Evolutionary conservation across 2,888 invertebrate genomes (phyloP).

Genomic region (Aphidius colemani): DNA sequence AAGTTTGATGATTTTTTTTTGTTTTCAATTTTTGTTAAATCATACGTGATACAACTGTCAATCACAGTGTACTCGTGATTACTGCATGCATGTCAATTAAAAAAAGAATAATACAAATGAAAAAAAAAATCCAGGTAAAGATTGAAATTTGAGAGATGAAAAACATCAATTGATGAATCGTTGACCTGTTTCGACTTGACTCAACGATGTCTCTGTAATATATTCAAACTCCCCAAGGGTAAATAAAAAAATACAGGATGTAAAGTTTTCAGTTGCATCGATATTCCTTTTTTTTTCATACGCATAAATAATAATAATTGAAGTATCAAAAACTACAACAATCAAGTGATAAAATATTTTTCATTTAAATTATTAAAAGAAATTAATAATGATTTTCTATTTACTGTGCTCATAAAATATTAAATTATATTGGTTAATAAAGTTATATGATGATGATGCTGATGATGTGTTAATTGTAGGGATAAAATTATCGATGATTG

Average conservation of each 20-base stretch:
- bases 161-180: conserved; percentile 12
- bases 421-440: too few relatives aligned
- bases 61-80: background rate
- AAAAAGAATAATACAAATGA: background rate
- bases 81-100: background rate
- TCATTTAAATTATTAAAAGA: too few relatives aligned
- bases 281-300: conserved; percentile 27
- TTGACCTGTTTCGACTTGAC: conserved; percentile 16
- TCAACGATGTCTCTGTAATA: background rate
- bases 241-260: conserved; percentile 23
- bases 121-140: background rate
- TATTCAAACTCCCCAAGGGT: background rate
- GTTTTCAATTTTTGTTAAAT: background rate
- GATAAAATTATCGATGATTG: conserved; percentile 19
- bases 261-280: conserved; percentile 34
- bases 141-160: too few relatives aligned
- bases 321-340: too few relatives aligned
- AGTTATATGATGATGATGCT: background rate
- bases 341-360: too few relatives aligned
- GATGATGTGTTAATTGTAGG: conserved; percentile 5
- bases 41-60: background rate
- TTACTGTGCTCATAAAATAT: too few relatives aligned
- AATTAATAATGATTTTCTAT: too few relatives aligned
- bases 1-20: background rate
- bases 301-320: too few relatives aligned